Conservation (phyloP, 2,113 vertebrate genomes). For the Zingel zingel region DNA sequence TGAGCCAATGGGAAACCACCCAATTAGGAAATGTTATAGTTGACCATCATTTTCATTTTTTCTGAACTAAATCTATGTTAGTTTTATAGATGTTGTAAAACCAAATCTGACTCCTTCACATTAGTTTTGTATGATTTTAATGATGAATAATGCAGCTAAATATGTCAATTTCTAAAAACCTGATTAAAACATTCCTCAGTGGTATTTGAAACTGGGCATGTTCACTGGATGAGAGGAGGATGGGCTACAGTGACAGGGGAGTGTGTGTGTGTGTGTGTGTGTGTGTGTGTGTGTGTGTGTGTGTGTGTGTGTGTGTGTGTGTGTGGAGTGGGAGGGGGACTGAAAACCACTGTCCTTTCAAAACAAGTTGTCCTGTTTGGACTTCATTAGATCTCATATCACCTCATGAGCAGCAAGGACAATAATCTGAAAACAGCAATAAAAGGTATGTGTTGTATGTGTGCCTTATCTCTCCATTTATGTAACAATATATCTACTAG, state of each 20-base stretch:
- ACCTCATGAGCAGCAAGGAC: slow-evolving; percentile 42
- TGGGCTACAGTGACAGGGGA: slow-evolving; percentile 20
- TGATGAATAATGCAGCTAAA: not conserved
- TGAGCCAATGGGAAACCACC: not conserved
- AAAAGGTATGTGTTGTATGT: slow-evolving; percentile 54
- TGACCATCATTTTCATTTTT: not conserved
- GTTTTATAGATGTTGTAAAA: not conserved
- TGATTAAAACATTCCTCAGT: slow-evolving; percentile 49
- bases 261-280: slow-evolving; percentile 30
- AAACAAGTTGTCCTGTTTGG: slow-evolving; percentile 69
- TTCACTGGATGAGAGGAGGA: slow-evolving; percentile 51
- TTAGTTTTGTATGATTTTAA: not conserved
- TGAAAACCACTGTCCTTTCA: slow-evolving; percentile 67
- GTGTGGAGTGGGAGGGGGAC: slow-evolving; percentile 60
- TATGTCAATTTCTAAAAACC: slow-evolving; percentile 28
- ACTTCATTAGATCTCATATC: slow-evolving; percentile 59
- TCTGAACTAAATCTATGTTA: not conserved
- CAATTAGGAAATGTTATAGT: not conserved
- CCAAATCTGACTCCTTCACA: not conserved
- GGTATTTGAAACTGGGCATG: slow-evolving; percentile 36
- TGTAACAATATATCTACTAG: not conserved
- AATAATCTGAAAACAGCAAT: slow-evolving; percentile 14
- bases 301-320: slow-evolving; percentile 24
- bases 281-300: slow-evolving; percentile 28
- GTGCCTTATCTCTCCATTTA: not conserved